Evolutionary conservation across 2,888 invertebrate species (phyloP), one percentile per base, ranked within the genome.

Genomic region (Microdon myrmicae): DNA sequence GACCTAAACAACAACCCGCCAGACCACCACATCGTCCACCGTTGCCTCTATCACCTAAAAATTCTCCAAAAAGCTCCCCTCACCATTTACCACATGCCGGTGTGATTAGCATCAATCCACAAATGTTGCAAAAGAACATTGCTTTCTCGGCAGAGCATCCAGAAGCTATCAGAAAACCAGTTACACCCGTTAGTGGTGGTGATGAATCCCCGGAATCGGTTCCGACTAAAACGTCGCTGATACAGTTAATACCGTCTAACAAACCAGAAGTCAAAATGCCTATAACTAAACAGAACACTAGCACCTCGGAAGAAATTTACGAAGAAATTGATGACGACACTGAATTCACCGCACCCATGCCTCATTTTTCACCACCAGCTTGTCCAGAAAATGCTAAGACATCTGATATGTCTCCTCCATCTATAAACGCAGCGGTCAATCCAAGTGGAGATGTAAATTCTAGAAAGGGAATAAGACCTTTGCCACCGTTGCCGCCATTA

Each of bases 401-500:
- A 4, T 74, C 77, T 69, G 79, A 78, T 37, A 82, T 80, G 49
- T 82, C 78, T 64, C 79, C 77, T 72, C 26, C 71, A 67, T 3
- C 66, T 67, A 3, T 56, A 38, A 32, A 67, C 67, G 31, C 44
- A 44, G 37, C 66, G 41, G 13, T 22, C 20, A 35, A 34, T 64
- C 31, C 54, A 4, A 66, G 48, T 49, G 51, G 53, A 31, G 59
- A 68, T 14, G 34, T 68, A 5, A 53, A 59, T 67, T 82, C 79
- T 68, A 60, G 67, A 8, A 67, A 54, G 22, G 81, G 84, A 0
- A 83, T 83, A 25, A 82, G 85, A 4, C 82, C 84, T 10, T 82
- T 85, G 12, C 86, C 87, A 2, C 82, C 84, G 10, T 82, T 85
- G 12, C 86, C 87, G 2, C 85, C 86, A 4, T 73, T 87, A n/a